phyloP scores from a whole-genome alignment of 2,113 vertebrate species.

The Ctenodactylus gundi region DNA sequence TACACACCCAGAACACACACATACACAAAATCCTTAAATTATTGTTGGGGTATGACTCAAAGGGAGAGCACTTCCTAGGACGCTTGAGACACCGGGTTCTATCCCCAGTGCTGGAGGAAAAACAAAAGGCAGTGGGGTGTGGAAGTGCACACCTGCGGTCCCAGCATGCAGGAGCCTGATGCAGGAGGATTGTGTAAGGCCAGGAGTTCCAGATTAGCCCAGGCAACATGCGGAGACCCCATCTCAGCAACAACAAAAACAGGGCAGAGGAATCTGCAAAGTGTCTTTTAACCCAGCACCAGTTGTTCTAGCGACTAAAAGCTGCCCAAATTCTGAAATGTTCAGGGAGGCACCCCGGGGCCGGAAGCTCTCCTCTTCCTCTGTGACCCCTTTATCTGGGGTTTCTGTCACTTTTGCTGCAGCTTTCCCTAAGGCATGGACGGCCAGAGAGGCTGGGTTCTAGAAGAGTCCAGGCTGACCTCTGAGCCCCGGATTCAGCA shows the following conservation, averaged over 20 bases:
- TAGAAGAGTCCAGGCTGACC: neutral
- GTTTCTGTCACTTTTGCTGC: neutral
- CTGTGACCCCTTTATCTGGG: neutral
- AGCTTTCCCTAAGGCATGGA: neutral
- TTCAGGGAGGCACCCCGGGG: neutral
- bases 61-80: neutral
- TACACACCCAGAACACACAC: neutral
- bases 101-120: neutral
- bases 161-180: neutral
- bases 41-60: neutral
- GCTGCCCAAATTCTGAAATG: neutral
- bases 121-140: neutral
- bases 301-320: neutral
- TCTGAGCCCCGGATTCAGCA: neutral
- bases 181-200: neutral
- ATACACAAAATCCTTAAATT: neutral
- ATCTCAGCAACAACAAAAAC: neutral
- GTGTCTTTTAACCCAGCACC: neutral
- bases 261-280: neutral
- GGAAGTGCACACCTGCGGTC: neutral
- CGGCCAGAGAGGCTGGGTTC: neutral
- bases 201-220: neutral
- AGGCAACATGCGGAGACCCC: neutral
- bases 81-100: neutral
- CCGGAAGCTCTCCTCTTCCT: neutral